Percentiles rank a stretch among this genome's conserved stretches.
Conservation (phyloP, 1,140 invertebrate genomes). For the Asobara japonica region DNA sequence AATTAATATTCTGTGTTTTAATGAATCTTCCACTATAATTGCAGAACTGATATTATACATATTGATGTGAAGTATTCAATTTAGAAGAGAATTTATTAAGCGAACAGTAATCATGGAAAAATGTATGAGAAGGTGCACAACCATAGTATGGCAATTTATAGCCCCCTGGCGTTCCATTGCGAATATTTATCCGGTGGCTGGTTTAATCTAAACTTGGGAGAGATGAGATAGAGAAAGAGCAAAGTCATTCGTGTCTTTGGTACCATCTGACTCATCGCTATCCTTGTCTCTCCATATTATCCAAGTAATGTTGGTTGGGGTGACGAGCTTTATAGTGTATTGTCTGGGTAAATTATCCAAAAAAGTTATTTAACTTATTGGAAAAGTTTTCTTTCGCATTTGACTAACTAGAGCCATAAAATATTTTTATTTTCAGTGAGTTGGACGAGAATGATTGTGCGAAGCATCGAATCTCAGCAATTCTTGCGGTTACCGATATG, state of each 20-base stretch:
- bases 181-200: constrained; percentile 67
- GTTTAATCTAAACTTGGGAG: constrained; percentile 68
- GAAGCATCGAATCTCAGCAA: no score
- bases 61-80: not conserved
- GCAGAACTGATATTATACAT: not conserved
- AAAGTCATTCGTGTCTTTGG: constrained; percentile 47
- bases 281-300: not conserved
- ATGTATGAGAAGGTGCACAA: constrained; percentile 25
- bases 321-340: constrained; percentile 62
- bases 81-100: not conserved
- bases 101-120: not conserved
- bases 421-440: not conserved
- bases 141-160: constrained; percentile 66
- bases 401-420: not conserved
- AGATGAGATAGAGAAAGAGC: constrained; percentile 1
- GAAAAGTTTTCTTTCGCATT: not conserved
- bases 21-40: not conserved
- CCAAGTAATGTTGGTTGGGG: not conserved
- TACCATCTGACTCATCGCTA: constrained; percentile 29
- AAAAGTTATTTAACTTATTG: constrained; percentile 58
- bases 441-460: no score
- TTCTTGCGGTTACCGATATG: no score
- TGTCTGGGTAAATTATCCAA: constrained; percentile 65
- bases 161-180: constrained; percentile 67
- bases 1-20: constrained; percentile 18